Evolutionary conservation across 2,888 invertebrate genomes (phyloP), one percentile per base, ranked within the genome.

Genomic region (Dolichopus griseipennis): DNA sequence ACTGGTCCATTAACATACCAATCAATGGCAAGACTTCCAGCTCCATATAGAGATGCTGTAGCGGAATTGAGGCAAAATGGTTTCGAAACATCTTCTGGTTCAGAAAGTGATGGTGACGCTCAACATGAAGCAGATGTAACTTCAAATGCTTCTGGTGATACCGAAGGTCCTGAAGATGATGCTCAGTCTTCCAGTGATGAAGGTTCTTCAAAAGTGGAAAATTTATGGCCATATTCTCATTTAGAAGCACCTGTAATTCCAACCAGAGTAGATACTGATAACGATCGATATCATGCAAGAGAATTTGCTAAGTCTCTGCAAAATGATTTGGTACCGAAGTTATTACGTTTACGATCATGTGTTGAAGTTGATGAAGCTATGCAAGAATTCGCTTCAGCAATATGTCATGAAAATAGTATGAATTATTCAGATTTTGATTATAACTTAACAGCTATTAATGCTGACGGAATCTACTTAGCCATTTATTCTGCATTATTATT

Each of bases 401-500:
- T 94, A 75, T 96, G 95, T 79, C 90, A 94, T 83, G 88, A 92
- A 85, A 82, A 82, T 68, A 81, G 80, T 73, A 76, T 78, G 75
- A 82, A 81, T 62, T 80, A 78, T 70, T 82, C 82, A 2, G 81
- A 82, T 65, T 82, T 82, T 67, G 82, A 82, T 70, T 88, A 86
- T 79, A 87, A 88, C 74, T 85, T 89, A 2, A 83, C 85, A 0
- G 85, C 85, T 64, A 91, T 97, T 84, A 97, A 97, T 80, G 96
- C 95, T 1, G 97, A 97, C 81, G 96, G 96, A 27, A 91, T 97
- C 62, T 97, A 97, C 78, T 82, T 96, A 71, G 93, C 95, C 1
- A 92, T 93, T 0, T 95, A 94, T 77, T 90, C 93, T 0, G 91
- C 93, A 0, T 81, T 97, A 27, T 81, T 93, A 64, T 83, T 97